phyloP scores from a whole-genome alignment of 2,888 invertebrate species.

The Gymnocheta viridis region DNA sequence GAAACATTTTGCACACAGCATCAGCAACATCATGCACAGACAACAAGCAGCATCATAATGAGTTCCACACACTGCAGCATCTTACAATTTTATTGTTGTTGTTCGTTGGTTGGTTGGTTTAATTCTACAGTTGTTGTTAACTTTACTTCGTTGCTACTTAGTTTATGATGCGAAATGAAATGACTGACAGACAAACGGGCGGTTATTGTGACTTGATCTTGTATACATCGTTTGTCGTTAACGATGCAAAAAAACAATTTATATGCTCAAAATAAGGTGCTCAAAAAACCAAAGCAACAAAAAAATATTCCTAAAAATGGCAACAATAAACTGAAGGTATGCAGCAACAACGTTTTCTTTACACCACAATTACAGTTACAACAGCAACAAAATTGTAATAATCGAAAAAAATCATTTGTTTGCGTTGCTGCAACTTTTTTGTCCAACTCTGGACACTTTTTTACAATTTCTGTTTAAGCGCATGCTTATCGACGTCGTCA shows the following conservation, averaged over 20 bases:
- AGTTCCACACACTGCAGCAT: slow-evolving; percentile 46
- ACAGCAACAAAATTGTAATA: slow-evolving; percentile 9
- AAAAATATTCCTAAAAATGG: not conserved
- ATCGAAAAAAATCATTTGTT: slow-evolving; percentile 32
- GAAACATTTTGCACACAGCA: slow-evolving; percentile 22
- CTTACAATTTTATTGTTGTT: slow-evolving; percentile 21
- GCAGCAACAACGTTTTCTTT: slow-evolving; percentile 42
- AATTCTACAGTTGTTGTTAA: not conserved
- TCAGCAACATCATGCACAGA: not conserved
- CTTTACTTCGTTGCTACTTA: not conserved
- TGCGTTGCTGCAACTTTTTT: not conserved
- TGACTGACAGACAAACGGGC: slow-evolving; percentile 50
- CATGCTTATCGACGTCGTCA: slow-evolving; percentile 68
- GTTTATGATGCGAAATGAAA: slow-evolving; percentile 31
- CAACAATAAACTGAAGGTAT: slow-evolving; percentile 20
- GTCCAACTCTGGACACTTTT: not conserved
- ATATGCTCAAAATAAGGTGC: slow-evolving; percentile 51
- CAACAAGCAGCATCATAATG: slow-evolving; percentile 41
- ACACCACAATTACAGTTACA: slow-evolving; percentile 39
- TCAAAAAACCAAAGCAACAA: slow-evolving; percentile 10
- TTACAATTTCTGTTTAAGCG: slow-evolving; percentile 48
- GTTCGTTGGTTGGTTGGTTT: slow-evolving; percentile 12
- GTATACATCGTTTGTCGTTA: slow-evolving; percentile 58
- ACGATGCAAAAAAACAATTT: slow-evolving; percentile 62
- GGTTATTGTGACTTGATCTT: slow-evolving; percentile 51